Evolutionary conservation across 2,797 vertebrate species (phyloP).

Genomic region (Coilia nasus): DNA sequence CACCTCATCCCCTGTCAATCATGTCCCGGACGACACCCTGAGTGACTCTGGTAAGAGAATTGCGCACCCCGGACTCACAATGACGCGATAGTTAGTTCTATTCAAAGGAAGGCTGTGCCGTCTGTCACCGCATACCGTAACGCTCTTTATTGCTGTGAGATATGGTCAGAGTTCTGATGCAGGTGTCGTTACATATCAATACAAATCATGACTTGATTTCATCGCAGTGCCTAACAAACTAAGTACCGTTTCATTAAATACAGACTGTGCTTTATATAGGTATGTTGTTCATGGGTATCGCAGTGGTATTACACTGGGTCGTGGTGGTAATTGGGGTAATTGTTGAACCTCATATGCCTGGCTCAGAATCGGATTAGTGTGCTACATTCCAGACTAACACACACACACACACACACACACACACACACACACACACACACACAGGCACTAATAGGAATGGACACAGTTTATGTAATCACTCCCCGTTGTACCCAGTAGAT

Average conservation of each 20-base stretch:
- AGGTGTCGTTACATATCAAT: no score
- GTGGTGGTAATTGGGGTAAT: conserved; percentile 48
- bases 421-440: conserved; percentile 32
- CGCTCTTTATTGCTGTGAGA: not conserved
- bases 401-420: conserved; percentile 34
- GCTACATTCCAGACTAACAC: conserved; percentile 59
- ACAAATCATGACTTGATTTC: not conserved
- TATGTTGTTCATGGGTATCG: not conserved
- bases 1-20: conserved; percentile 56
- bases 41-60: conserved; percentile 88
- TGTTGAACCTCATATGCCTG: conserved; percentile 73
- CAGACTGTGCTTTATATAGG: not conserved
- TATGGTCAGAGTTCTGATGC: not conserved
- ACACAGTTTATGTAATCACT: conserved; percentile 74
- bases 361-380: conserved; percentile 71
- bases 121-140: not conserved
- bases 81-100: not conserved
- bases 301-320: conserved; percentile 11
- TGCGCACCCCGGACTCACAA: not conserved
- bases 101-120: not conserved
- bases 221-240: not conserved
- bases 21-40: conserved; percentile 77
- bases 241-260: not conserved
- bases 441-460: conserved; percentile 65
- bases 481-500: conserved; percentile 75